Evolutionary conservation across 2,113 vertebrate genomes (phyloP).

Genomic region (Chaetura pelagica): DNA sequence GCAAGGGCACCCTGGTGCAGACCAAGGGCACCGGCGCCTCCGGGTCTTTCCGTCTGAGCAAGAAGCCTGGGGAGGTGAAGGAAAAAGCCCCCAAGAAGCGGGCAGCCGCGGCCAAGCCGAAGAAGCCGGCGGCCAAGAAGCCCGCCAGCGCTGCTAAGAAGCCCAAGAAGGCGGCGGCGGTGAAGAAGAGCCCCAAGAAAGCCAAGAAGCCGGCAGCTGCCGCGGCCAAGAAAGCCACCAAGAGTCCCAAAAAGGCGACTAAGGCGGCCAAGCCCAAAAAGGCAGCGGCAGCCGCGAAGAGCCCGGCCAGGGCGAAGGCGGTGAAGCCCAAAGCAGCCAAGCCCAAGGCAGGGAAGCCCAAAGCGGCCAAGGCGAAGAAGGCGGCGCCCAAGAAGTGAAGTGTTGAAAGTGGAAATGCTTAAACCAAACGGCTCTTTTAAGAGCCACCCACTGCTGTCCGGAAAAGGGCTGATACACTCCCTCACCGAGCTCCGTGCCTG

Average conservation of each 20-base stretch:
- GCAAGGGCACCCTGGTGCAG: conserved; percentile 74
- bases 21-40: conserved; percentile 78
- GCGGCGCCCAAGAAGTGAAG: conserved; percentile 46
- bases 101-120: not conserved
- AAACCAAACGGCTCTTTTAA: conserved; percentile 81
- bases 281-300: not conserved
- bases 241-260: conserved; percentile 62
- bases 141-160: not conserved
- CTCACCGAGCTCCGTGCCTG: not conserved
- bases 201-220: conserved; percentile 36
- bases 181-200: conserved; percentile 72
- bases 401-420: conserved; percentile 49
- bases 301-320: not conserved
- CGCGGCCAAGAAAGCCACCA: conserved; percentile 37
- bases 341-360: not conserved
- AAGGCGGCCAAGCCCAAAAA: conserved; percentile 56
- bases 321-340: not conserved
- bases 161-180: not conserved
- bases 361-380: conserved; percentile 54
- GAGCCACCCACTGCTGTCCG: conserved; percentile 62
- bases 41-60: conserved; percentile 45
- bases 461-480: conserved; percentile 40
- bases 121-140: conserved; percentile 52
- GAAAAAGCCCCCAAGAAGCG: conserved; percentile 31
- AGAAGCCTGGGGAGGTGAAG: conserved; percentile 55